Evolutionary conservation across 2,888 invertebrate species (phyloP).

Genomic region (Tipula helvola): DNA sequence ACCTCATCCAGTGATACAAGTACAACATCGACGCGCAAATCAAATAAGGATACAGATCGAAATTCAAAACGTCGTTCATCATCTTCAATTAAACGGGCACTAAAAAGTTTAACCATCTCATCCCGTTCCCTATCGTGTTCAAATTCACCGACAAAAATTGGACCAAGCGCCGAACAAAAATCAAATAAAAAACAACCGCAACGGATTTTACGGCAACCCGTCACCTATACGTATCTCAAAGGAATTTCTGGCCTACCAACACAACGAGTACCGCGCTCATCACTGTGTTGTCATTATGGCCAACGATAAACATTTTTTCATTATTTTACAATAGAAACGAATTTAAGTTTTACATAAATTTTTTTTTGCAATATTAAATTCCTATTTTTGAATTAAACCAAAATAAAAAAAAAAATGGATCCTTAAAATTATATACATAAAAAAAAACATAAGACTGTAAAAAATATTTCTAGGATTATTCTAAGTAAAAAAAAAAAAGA

Average conservation of each 20-base stretch:
- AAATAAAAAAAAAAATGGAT: not conserved
- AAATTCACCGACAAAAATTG: slow-evolving; percentile 31
- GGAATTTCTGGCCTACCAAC: slow-evolving; percentile 73
- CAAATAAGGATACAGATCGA: slow-evolving; percentile 4
- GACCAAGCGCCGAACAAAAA: not conserved
- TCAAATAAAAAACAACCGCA: slow-evolving; percentile 43
- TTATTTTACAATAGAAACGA: not conserved
- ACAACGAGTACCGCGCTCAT: slow-evolving; percentile 57
- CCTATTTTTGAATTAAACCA: not conserved
- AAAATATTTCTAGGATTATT: not conserved
- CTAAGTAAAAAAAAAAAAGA: not conserved
- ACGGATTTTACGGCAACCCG: slow-evolving; percentile 63
- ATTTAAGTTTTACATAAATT: not conserved
- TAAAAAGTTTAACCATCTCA: slow-evolving; percentile 53
- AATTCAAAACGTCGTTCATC: slow-evolving; percentile 40
- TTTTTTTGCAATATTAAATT: not conserved
- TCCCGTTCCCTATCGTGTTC: slow-evolving; percentile 52
- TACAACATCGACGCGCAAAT: slow-evolving; percentile 18
- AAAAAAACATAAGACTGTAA: not conserved
- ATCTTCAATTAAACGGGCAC: slow-evolving; percentile 57
- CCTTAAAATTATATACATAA: not conserved
- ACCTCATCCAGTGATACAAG: slow-evolving; percentile 46
- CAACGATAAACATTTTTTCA: slow-evolving; percentile 26
- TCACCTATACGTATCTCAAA: slow-evolving; percentile 66
- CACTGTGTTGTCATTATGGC: slow-evolving; percentile 29